Evolutionary conservation across 2,797 vertebrate species (phyloP), one percentile per base, ranked within the genome.

Genomic region (Ataeniobius toweri): DNA sequence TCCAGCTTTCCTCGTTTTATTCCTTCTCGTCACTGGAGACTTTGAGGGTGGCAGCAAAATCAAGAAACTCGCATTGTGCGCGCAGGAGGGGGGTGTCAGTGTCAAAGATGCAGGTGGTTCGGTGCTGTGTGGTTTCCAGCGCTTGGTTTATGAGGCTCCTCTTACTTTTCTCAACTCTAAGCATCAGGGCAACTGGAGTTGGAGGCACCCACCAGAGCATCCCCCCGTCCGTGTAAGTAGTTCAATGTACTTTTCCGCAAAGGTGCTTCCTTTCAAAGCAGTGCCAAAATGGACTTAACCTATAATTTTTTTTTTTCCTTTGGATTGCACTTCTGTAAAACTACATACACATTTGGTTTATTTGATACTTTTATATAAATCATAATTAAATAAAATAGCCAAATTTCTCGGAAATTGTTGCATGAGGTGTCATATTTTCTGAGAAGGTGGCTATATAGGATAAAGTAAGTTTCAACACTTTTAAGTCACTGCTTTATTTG

Each of bases 191-290:
- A 87, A 92, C 92, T 80, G 94, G 93, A 85, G 95, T 93, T 92
- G 96, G 93, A 90, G 96, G 94, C 89, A 95, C 96, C 80, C 97
- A 99, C 92, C 97, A 98, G 92, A 97, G 97, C 95, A 98, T 99
- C 88, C 98, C 98, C 83, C 94, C 98, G 73, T 96, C 97, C 28
- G 98, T 99, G 98, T 99, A 96, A 99, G 98, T 98, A 91, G 8
- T 5, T 9, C 14, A 46, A 85, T 69, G 73, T 53, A 67, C 28
- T 63, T 88, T 85, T 77, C 79, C 75, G 58, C 83, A 71, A 56
- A 77, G 6, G 50, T 36, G 73, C 7, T 8, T 39, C 73, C 20
- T 20, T 80, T 50, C 5, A 76, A 79, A 55, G 8, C 14, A 6
- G 51, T 85, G 68, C 67, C 13, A 51, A 31, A 80, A 10, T 5